Base-by-base conservation (phyloP, 2,888 invertebrate species). In the Volucella inflata region DNA sequence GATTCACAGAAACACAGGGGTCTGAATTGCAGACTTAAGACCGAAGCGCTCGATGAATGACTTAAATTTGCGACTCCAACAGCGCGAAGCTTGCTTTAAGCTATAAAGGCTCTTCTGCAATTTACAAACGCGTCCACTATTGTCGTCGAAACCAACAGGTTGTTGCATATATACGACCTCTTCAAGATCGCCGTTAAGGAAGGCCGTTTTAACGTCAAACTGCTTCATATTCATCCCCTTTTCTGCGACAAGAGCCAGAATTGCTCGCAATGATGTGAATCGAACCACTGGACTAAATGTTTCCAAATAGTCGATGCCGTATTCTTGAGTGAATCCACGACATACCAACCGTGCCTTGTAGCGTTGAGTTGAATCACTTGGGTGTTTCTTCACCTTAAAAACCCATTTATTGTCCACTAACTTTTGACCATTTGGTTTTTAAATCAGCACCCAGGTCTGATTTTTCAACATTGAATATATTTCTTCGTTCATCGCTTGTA, bases 281-380 rank as follows among this genome's bases (percentile, higher is more conserved):
- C n/a, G n/a, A n/a, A n/a, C n/a, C n/a, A n/a, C n/a, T n/a, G n/a
- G n/a, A 68, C 21, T 44, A 44, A 55, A 36, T 42, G 14, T 40
- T 51, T 57, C 17, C n/a, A 48, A 60, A 21, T 21, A 60, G 21
- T 21, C 21, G 21, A 21, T 21, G 21, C 21, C 21, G 12, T 53
- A 67, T 36, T 88, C 80, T 64, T 89, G 89, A 10, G 71, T 80
- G 77, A 87, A 89, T 50, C 89, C 89, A 50, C 88, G 74, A 72
- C 36, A 89, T 50, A 55, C 55, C 11, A 68, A 21, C 42, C 53
- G 12, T 17, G 53, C 51, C 10, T 67, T 40, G 53, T 40, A 38
- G 4, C 67, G 67, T 67, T 67, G 14, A 46, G 14, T 50, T 2
- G 36, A 50, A 38, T 64, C 16, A 14, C 16, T 38, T 14, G 64